Evolutionary conservation across 1,140 invertebrate species (phyloP), one percentile per base, ranked within the genome.

Genomic region (Piezodorus guildinii): DNA sequence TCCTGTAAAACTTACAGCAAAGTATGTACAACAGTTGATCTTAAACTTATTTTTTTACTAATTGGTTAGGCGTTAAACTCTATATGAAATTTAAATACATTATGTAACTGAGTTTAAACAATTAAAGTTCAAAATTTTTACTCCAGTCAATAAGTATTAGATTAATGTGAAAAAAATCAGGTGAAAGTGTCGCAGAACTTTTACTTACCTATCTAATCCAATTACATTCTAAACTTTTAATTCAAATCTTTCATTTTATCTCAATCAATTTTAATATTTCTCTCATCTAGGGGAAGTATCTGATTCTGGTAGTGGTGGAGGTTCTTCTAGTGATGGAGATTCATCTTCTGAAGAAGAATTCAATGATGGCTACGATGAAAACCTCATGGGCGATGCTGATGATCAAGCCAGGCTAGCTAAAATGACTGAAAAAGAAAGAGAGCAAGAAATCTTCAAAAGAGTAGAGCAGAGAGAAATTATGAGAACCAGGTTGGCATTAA

Each of bases 401-500:
- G 96, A 98, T 79, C 84, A 90, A 71, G 85, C 86, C 15, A 77
- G 89, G 1, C 76, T 98, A 3, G 90, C 91, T 12, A 84, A 88
- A 67, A 90, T 98, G 83, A 97, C 94, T 0, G 95, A 98, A 72
- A 96, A 95, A 72, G 95, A 98, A 74, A 78, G 95, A 65, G 95
- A 98, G 76, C 92, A 96, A 68, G 94, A 97, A 77, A 88, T 98
- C 70, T 98, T 93, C 73, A 96, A 96, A 73, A 82, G 95, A 62
- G 92, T 95, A 59, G 95, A 98, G 75, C 86, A 92, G 72, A 78
- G 95, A 71, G 92, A 96, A 77, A 82, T 90, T 0, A 86, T 96
- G 80, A 91, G 91, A 73, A 96, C 90, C 6, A 82, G 87, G 85
- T 86, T 67, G 62, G 54, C n/a, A n/a, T n/a, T n/a, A n/a, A n/a